Base-by-base conservation (phyloP, 1,140 invertebrate genomes). In the Caenorhabditis inopinata region DNA sequence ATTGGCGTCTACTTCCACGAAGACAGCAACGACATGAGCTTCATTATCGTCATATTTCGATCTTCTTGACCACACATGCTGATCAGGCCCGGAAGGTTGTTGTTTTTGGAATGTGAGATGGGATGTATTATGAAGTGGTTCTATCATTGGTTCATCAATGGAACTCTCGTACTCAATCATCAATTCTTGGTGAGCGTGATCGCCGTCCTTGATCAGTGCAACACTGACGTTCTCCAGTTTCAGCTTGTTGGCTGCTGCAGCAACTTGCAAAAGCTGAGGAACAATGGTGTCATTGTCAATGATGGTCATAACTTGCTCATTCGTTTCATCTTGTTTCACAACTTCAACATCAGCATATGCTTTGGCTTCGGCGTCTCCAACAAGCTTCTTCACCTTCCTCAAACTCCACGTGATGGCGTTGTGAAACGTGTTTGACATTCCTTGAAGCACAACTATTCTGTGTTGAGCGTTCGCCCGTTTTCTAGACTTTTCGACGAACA, bases 391-490 rank as follows among this genome's bases (percentile, higher is more conserved):
- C 1, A 81, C 79, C 46, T 81, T 81, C 38, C 48, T 77, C 42
- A 81, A 46, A 81, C 80, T 81, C 80, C 80, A 81, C 12, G 74
- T 81, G 38, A 81, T 81, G 11, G 80, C 80, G 53, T 81, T 68
- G 1, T 76, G 75, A 45, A 81, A 81, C 14, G 53, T 81, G 16
- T 81, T 78, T 5, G 74, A 76, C 45, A 58, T 45, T 78, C 80
- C 80, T 51, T 81, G 77, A 23, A 81, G 58, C 45, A 81, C 74
- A 74, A 81, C 74, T n/a, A 81, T 75, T 48, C 80, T 42, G 21
- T 81, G 80, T 77, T 81, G 77, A 21, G 80, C 80, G 49, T 81
- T 81, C 5, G 80, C 80, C 16, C 35, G 68, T 49, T 45, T 42
- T 48, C n/a, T 81, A 4, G 80, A 62, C 16, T 45, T 51, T n/a